Base-by-base conservation (phyloP, 2,113 vertebrate genomes). In the Alouatta palliata region DNA sequence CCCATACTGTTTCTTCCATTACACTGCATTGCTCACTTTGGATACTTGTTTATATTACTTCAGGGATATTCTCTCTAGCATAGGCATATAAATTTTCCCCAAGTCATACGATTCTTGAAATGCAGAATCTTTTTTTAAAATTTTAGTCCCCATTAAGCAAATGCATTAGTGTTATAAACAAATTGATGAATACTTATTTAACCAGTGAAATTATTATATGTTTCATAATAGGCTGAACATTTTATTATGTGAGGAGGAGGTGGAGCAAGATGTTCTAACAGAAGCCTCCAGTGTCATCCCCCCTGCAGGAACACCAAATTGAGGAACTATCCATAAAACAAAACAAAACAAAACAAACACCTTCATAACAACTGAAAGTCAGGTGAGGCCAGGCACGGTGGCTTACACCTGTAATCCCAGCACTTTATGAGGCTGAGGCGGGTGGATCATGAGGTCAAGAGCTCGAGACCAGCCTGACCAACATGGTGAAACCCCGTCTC, bases 31-130 rank as follows among this genome's bases (percentile, higher is more conserved):
- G n/a, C 30, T 17, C 13, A 35, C 5, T 84, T 21, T 11, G 13
- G 45, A 17, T 52, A 49, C 25, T 86, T 87, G 13, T 32, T 97
- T 20, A 30, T 68, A 2, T 76, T 32, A 49, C 21, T 81, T 86
- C 45, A 66, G 21, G 79, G 20, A 52, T 66, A 35, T n/a, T 68
- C n/a, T 96, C 30, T 95, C 47, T 56, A 92, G 76, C 75, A 58
- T 37, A 11, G 19, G 20, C 14, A 47, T 21, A 6, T 68, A 49
- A 40, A 71, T 83, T 87, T 95, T 91, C 43, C 90, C 25, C 35
- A 83, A 37, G 32, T 81, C 92, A 47, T 90, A 37, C 75, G 58
- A n/a, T 96, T 86, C 25, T 49, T 91, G 20, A 71, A 93, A 68
- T 49, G 25, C 70, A 92, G 35, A 14, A 54, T 49, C 52, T 80